A percentile compares a stretch with the other conserved stretches of the same genome.
Conservation (phyloP, 2,113 vertebrate genomes). For the Vulpes vulpes region DNA sequence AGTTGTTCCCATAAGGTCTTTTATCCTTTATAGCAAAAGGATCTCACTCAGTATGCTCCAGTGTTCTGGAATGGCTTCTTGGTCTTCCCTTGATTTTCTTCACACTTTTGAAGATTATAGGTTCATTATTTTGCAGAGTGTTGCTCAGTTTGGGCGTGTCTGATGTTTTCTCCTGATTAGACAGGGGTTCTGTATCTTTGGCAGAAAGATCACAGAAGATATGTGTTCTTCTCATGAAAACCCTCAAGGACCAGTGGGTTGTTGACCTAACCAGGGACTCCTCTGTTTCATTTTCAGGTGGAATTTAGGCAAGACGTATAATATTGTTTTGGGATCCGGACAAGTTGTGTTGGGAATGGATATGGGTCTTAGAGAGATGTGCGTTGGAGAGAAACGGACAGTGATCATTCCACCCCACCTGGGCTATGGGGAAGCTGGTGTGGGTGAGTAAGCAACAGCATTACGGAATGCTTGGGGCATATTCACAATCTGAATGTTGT, state of each 20-base stretch:
- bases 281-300: constrained; percentile 86
- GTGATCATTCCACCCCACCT: constrained; percentile 96
- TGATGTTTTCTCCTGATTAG: background rate
- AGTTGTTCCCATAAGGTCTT: background rate
- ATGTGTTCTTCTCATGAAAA: background rate
- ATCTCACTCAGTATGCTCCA: background rate
- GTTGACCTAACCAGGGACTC: background rate
- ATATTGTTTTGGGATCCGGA: constrained; percentile 96
- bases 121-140: background rate
- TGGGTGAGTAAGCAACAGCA: constrained; percentile 90
- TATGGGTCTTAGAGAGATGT: constrained; percentile 96
- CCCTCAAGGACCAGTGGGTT: rapidly evolving
- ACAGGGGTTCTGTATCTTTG: too few relatives aligned
- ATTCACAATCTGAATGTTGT: background rate
- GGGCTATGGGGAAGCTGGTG: constrained; percentile 97
- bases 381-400: constrained; percentile 94
- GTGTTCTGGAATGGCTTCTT: background rate
- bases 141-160: rapidly evolving
- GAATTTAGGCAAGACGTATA: constrained; percentile 96
- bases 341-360: constrained; percentile 98
- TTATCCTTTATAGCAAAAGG: background rate
- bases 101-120: background rate
- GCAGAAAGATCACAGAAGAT: background rate
- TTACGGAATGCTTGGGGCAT: background rate
- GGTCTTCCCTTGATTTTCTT: background rate